Percentiles rank a stretch among this genome's conserved stretches.
Conservation (phyloP, 2,797 vertebrate genomes). For the Pangasius macronema region DNA sequence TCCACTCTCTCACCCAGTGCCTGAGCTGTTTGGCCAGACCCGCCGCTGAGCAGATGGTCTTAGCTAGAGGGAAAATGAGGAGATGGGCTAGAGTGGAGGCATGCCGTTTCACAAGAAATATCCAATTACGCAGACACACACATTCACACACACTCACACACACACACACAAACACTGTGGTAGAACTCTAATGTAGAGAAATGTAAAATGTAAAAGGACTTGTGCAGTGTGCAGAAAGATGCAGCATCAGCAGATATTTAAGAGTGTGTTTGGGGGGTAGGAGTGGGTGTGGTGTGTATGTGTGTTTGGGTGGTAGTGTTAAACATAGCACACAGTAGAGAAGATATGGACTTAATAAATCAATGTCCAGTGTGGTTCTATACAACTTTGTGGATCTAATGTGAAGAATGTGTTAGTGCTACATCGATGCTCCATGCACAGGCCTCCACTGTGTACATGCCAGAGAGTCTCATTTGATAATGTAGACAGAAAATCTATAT, state of each 20-base stretch:
- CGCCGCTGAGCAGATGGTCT: constrained; percentile 76
- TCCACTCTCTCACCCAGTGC: constrained; percentile 41
- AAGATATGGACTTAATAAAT: constrained; percentile 71
- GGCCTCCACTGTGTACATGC: constrained; percentile 53
- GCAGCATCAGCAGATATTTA: constrained; percentile 34
- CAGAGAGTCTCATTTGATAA: constrained; percentile 55
- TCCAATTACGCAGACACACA: constrained; percentile 49
- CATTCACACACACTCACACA: constrained; percentile 13
- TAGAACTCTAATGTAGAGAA: constrained; percentile 20
- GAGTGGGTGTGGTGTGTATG: constrained; percentile 40
- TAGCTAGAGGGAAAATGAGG: constrained; percentile 66
- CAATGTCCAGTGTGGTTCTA: constrained; percentile 57
- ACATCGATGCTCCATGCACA: constrained; percentile 64
- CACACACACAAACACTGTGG: constrained; percentile 24
- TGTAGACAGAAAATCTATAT: constrained; percentile 66
- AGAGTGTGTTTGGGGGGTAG: neutral
- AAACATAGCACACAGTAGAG: constrained; percentile 64
- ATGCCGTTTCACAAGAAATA: constrained; percentile 54
- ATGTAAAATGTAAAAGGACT: constrained; percentile 11
- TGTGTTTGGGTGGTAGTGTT: constrained; percentile 55
- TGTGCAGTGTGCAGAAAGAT: constrained; percentile 23
- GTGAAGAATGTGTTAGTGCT: constrained; percentile 56
- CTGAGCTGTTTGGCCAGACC: constrained; percentile 72
- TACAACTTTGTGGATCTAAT: constrained; percentile 62
- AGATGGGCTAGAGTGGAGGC: constrained; percentile 64